These are phyloP conservation scores for Beroe ovata DNA, from an alignment of 37 sponge, comb jelly and placozoan species.

Conservation along the genomic window DNA sequence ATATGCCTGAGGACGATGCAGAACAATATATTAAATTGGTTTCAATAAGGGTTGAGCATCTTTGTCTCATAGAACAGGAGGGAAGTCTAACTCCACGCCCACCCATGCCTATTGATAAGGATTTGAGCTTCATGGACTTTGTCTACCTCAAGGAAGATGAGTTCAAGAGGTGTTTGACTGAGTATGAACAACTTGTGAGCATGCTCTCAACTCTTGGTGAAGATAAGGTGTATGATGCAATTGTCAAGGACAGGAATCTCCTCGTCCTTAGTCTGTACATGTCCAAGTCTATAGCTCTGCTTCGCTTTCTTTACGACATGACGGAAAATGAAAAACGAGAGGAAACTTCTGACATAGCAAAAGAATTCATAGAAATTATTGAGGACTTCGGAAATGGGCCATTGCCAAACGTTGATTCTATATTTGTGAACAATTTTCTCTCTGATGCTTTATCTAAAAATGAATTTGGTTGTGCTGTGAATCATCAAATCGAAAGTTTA, in stretches of 20 bases:
- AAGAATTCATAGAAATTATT: too few relatives aligned
- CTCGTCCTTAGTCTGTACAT: not conserved
- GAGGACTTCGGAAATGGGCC: too few relatives aligned
- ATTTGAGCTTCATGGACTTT: not conserved
- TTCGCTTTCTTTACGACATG: not conserved
- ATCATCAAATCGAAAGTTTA: too few relatives aligned
- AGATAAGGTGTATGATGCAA: not conserved
- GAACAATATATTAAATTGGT: not conserved
- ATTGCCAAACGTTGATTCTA: too few relatives aligned
- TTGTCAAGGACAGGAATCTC: not conserved
- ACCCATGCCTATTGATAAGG: not conserved
- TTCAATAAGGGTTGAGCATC: not conserved
- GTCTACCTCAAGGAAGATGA: not conserved
- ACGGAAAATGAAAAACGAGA: too few relatives aligned
- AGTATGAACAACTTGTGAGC: not conserved
- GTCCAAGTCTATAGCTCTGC: not conserved
- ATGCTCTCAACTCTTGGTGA: not conserved
- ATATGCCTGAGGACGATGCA: not conserved
- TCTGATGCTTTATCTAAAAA: too few relatives aligned
- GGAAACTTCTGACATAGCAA: too few relatives aligned
- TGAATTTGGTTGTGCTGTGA: too few relatives aligned
- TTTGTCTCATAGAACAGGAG: not conserved
- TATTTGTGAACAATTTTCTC: too few relatives aligned
- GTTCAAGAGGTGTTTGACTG: not conserved
- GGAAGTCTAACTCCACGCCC: not conserved